Base-by-base conservation (phyloP, 2,888 invertebrate genomes). In the Bugulina stolonifera region DNA sequence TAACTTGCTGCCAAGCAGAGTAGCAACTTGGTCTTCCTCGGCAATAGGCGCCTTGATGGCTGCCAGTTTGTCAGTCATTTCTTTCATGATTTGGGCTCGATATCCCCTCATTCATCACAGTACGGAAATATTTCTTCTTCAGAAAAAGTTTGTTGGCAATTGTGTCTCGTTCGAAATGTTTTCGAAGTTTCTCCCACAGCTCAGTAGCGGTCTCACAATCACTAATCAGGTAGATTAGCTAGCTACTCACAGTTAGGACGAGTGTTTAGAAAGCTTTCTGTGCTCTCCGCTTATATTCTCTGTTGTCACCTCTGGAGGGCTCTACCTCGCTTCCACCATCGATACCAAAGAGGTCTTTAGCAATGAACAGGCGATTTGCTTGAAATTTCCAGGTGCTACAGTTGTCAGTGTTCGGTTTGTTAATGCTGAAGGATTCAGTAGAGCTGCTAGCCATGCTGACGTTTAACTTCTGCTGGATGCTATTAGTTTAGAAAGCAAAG, bases 301-400 rank as follows among this genome's bases (percentile, higher is more conserved):
- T 43, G 10, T 43, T 43, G 18, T 43, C 43, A 43, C 43, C 43
- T 43, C 10, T 43, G 18, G 43, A 10, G 18, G 43, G 43, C 43
- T 43, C 43, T 18, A 10, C 43, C 43, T 10, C 18, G 18, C 43
- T 43, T 5, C 43, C 43, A 43, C 18, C 43, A 18, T 18, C 5
- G 18, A 10, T 10, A 10, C 57, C n/a, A 57, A 57, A 57, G 14
- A 27, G n/a, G 3, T 57, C 57, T 23, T 57, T 57, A 23, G 57
- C 57, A 14, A 57, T 57, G 14, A 57, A 23, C 57, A 57, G 23
- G 57, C n/a, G 57, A 14, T 27, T 57, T 23, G n/a, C 14, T 57
- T 57, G 5, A 57, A 57, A 57, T 27, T 57, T 57, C 57, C 57
- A 57, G n/a, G 23, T 57, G 23, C 14, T 23, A 27, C n/a, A 57